Evolutionary conservation across 1,140 invertebrate genomes (phyloP), one percentile per base, ranked within the genome.

Genomic region (Drosophila simulans): DNA sequence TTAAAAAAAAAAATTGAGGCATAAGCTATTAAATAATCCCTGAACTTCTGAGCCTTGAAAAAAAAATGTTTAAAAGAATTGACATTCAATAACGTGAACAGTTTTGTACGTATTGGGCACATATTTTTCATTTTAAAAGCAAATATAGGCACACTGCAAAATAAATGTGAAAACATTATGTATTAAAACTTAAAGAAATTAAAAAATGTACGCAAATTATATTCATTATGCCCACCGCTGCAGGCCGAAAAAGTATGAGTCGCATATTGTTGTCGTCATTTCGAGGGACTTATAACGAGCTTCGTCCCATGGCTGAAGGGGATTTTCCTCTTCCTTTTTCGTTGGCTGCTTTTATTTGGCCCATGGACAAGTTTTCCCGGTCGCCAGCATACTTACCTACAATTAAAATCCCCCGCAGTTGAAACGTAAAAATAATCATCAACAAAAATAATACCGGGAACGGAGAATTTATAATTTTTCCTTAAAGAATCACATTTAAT

Each of bases 391-490:
- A 71, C 68, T 76, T 72, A 80, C 82, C 72, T 72, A 75, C 83
- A 79, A 80, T 79, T 74, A 70, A 78, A 78, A 78, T 75, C 49
- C 71, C 78, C 51, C 54, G 42, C 73, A 57, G 77, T 86, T 64
- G 58, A 69, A 75, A 62, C 58, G 66, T 62, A 59, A 65, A 88
- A 86, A 79, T 83, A 83, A 86, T 83, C 82, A 81, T 64, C 46
- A 78, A 62, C 51, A 69, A 76, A 75, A 75, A 56, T 64, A 71
- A 45, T 22, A n/a, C 42, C 22, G 15, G 59, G 48, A 51, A 48
- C 20, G 55, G 31, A 58, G 56, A 69, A 69, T 64, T 48, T 49
- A 10, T 57, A 51, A 64, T 42, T 66, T 65, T 45, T 76, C 54
- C 20, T 45, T 51, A 75, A 68, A 40, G 52, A 70, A 49, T 71